Evolutionary conservation across 2,797 vertebrate genomes (phyloP), one percentile per base, ranked within the genome.

Genomic region (Ctenopoma multispine): DNA sequence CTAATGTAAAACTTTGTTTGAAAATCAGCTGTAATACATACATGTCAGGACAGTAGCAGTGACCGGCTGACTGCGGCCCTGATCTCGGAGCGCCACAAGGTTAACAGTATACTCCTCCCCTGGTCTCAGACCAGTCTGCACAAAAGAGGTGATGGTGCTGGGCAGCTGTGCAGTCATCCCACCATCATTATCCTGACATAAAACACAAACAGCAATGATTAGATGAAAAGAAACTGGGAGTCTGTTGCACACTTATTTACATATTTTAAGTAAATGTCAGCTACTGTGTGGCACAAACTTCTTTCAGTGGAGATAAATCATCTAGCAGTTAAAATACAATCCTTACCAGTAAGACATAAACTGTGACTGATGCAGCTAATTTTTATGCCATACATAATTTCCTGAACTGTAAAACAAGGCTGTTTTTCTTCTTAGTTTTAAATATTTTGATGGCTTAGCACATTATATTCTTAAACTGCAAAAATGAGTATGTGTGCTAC

Each of bases 41-140:
- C 98, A 62, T 40, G 97, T 99, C 60, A 94, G 94, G 85, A 99
- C 78, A 1, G 92, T 96, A 71, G 96, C 93, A 0, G 97, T 97
- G 63, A 96, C 93, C 0, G 98, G 96, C 55, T 93, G 96, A 68
- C 98, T 99, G 38, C 97, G 93, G 54, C 96, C 96, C 87, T 97
- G 97, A 56, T 97, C 97, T 80, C 96, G 95, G 54, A 99, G 93
- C 1, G 96, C 97, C 72, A 99, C 96, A 46, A 99, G 84, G 13
- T 96, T 98, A 46, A 99, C 96, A 0, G 95, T 96, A 77, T 99
- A 99, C 72, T 99, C 97, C 13, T 99, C 97, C 6, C 98, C 98
- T 0, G 97, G 97, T 72, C 96, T 97, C 63, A 99, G 88, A 7
- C 96, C 97, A 0, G 96, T 99, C 92, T 99, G 97, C 81, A 97